These are phyloP conservation scores for Tretioscincus oriximinensis DNA, from an alignment of 2,113 vertebrate species.

Conservation along the genomic window DNA sequence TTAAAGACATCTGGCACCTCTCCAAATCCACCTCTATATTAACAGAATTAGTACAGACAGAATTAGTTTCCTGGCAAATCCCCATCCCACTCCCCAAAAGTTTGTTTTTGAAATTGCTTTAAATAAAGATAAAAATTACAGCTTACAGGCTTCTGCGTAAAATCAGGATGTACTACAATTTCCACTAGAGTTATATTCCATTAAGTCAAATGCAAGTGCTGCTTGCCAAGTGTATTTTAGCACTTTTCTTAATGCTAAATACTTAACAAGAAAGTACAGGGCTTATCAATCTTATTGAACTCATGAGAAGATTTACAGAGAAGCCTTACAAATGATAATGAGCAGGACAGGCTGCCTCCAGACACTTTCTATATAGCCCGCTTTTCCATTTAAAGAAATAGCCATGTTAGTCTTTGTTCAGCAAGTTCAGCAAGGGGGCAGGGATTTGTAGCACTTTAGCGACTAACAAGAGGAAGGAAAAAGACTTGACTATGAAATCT, in stretches of 20 bases:
- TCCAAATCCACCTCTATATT: slow-evolving; percentile 5
- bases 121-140: not conserved
- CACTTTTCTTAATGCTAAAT: not conserved
- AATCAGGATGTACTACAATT: not conserved
- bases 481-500: too few relatives aligned
- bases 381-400: too few relatives aligned
- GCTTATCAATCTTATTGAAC: too few relatives aligned
- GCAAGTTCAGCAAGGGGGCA: not conserved
- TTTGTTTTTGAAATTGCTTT: slow-evolving; percentile 13
- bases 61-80: not conserved
- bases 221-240: not conserved
- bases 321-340: too few relatives aligned
- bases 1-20: not conserved
- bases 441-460: not conserved
- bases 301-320: too few relatives aligned
- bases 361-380: too few relatives aligned
- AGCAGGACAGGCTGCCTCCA: too few relatives aligned
- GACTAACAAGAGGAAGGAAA: not conserved
- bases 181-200: not conserved
- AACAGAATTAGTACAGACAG: slow-evolving; percentile 18
- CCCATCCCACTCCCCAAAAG: not conserved
- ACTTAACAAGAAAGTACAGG: not conserved
- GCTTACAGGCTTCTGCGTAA: not conserved
- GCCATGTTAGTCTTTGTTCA: too few relatives aligned
- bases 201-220: not conserved